Percentiles rank a stretch among this genome's conserved stretches.
Evolutionary conservation across 2,888 invertebrate genomes (phyloP).

Genomic region (Ceratothoa steindachneri): DNA sequence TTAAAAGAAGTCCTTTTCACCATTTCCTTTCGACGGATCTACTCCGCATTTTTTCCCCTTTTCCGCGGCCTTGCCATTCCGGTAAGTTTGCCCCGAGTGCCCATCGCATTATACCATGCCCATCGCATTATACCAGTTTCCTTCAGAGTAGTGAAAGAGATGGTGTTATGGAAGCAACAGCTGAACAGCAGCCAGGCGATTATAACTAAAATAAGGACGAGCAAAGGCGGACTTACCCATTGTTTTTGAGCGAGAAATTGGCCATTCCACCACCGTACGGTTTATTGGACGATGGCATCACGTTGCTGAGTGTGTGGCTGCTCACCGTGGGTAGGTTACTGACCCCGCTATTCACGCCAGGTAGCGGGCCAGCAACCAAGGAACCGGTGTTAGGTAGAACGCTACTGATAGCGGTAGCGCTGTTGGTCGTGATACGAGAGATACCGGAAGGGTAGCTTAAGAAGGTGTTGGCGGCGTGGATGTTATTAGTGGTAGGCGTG

Average conservation of each 20-base stretch:
- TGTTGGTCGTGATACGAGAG: neutral
- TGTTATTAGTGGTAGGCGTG: neutral
- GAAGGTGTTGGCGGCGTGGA: neutral
- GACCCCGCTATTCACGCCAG: neutral
- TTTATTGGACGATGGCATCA: conserved; percentile 6
- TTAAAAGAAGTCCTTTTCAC: no score
- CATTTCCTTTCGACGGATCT: no score
- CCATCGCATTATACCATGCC: no score
- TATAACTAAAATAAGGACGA: no score
- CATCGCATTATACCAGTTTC: no score
- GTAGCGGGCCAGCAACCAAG: neutral
- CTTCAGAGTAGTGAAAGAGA: no score
- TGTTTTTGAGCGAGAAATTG: conserved; percentile 1
- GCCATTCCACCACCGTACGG: neutral
- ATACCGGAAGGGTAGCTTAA: neutral
- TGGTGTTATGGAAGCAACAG: no score
- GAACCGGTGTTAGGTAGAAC: neutral
- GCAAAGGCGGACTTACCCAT: conserved; percentile 12
- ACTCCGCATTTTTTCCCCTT: no score
- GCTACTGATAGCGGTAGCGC: neutral
- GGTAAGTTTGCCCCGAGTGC: no score
- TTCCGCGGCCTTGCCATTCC: no score
- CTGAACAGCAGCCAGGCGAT: no score
- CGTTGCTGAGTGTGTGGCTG: neutral
- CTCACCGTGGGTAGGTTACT: neutral